phyloP scores from a whole-genome alignment of 2,797 vertebrate species.

The Synanceia verrucosa region DNA sequence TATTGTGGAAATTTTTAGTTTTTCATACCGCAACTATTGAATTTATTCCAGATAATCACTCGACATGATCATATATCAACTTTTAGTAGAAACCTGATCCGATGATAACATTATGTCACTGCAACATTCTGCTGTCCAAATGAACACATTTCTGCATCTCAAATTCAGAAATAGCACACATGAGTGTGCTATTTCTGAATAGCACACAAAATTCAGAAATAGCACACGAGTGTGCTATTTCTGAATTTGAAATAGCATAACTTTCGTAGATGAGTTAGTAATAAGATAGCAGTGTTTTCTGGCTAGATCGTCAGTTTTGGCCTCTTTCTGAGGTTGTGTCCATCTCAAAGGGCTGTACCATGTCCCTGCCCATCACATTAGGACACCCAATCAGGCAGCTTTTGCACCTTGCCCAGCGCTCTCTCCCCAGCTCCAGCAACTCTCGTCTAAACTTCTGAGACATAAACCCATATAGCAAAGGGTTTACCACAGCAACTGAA shows the following conservation, averaged over 20 bases:
- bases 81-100: background rate
- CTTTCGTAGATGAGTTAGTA: too few species aligned
- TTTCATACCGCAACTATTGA: background rate
- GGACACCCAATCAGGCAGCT: conserved; percentile 50
- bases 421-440: conserved; percentile 63
- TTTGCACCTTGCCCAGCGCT: conserved; percentile 55
- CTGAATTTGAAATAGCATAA: too few species aligned
- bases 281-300: conserved; percentile 18
- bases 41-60: background rate
- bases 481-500: conserved; percentile 81
- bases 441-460: conserved; percentile 82
- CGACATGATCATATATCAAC: too few species aligned
- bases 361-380: conserved; percentile 54
- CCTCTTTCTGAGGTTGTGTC: conserved; percentile 67
- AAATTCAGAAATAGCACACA: background rate
- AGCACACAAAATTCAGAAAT: too few species aligned
- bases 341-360: conserved; percentile 75
- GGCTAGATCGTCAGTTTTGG: conserved; percentile 40
- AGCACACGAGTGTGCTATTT: too few species aligned
- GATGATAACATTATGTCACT: background rate
- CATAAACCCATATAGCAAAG: conserved; percentile 81
- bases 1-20: conserved; percentile 7
- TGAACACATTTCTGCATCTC: background rate
- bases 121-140: background rate
- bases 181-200: too few species aligned